Conservation (phyloP, 2,797 vertebrate genomes). For the Urosaurus nigricauda region DNA sequence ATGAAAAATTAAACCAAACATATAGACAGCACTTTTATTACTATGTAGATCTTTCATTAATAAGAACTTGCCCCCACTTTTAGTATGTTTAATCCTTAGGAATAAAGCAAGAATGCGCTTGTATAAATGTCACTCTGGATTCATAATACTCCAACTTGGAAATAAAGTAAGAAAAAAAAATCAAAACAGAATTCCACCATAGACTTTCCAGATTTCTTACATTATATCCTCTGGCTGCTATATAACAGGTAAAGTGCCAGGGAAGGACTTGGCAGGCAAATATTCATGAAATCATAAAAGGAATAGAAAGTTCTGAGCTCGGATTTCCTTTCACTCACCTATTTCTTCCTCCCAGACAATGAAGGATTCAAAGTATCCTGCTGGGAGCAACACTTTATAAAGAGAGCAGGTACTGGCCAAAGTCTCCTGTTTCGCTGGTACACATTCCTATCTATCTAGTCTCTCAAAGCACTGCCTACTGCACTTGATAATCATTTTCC, state of each 20-base stretch:
- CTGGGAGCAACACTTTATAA: constrained; percentile 78
- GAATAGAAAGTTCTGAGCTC: constrained; percentile 13
- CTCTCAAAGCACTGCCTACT: constrained; percentile 79
- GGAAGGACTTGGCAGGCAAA: constrained; percentile 28
- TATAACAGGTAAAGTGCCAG: not conserved
- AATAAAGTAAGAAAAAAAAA: constrained; percentile 23
- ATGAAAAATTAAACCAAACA: not conserved
- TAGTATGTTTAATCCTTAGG: not conserved
- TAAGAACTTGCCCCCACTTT: not conserved
- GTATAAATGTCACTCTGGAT: not conserved
- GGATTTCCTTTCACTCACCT: constrained; percentile 78
- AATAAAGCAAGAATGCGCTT: constrained; percentile 12
- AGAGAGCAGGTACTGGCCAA: constrained; percentile 80
- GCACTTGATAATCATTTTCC: constrained; percentile 74
- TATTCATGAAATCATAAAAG: constrained; percentile 19
- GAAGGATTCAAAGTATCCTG: constrained; percentile 63
- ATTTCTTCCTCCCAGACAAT: constrained; percentile 68
- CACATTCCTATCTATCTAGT: constrained; percentile 77
- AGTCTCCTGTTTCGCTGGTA: constrained; percentile 79
- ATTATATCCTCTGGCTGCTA: not conserved
- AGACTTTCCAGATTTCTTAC: not conserved
- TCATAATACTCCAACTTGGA: constrained; percentile 23
- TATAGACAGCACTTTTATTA: not conserved
- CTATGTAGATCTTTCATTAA: too few species aligned
- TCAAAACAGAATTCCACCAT: constrained; percentile 47